Conservation (phyloP, 2,888 invertebrate genomes). For the Athripsodes cinereus region DNA sequence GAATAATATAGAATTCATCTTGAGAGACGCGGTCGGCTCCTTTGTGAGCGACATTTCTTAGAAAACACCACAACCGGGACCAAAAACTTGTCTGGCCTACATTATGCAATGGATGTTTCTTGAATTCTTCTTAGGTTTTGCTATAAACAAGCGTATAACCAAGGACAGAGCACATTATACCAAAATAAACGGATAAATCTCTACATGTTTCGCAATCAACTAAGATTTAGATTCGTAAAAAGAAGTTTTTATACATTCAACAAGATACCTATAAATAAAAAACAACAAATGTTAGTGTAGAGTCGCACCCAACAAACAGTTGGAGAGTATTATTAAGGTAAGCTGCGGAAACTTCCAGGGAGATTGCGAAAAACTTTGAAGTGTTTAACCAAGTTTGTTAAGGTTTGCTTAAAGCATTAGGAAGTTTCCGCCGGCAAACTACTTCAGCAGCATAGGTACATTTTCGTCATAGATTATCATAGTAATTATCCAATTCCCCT, state of each 20-base stretch:
- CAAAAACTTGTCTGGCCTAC: constrained; percentile 1
- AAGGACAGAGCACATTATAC: not conserved
- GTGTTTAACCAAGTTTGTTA: not conserved
- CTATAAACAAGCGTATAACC: not conserved
- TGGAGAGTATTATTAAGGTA: too few species aligned
- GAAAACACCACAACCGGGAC: not conserved
- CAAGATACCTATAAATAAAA: too few species aligned
- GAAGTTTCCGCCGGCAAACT: not conserved
- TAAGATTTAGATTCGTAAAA: too few species aligned
- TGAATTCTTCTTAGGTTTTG: not conserved
- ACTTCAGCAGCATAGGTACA: not conserved
- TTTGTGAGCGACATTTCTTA: not conserved
- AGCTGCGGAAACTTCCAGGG: too few species aligned
- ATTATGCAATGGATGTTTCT: not conserved
- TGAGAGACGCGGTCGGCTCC: not conserved
- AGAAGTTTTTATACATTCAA: too few species aligned
- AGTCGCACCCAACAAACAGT: too few species aligned
- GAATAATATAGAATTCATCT: too few species aligned
- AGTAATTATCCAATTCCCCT: too few species aligned
- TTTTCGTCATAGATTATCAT: not conserved
- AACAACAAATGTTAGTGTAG: too few species aligned
- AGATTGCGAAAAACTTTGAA: not conserved
- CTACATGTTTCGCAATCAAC: too few species aligned
- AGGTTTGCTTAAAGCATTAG: not conserved
- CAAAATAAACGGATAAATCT: too few species aligned